phyloP scores from a whole-genome alignment of 2,113 vertebrate species.

The Poecilia latipinna region DNA sequence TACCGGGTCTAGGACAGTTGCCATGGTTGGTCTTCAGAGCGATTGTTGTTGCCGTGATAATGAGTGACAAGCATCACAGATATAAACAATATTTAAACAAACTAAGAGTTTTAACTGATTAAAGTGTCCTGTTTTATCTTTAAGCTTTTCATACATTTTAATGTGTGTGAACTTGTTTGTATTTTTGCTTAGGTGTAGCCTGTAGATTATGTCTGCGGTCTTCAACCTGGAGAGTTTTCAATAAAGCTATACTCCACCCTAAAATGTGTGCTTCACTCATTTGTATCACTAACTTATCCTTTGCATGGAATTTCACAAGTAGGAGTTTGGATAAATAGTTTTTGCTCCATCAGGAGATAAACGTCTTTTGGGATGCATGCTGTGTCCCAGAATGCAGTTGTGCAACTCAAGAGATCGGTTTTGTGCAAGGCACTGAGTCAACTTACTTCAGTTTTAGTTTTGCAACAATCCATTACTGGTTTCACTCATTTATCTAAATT shows the following conservation, averaged over 20 bases:
- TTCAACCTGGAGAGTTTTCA: slow-evolving; percentile 50
- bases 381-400: neutral
- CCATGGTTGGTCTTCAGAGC: slow-evolving; percentile 46
- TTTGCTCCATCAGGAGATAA: neutral
- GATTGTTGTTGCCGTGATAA: slow-evolving; percentile 51
- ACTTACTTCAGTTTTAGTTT: neutral
- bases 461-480: neutral
- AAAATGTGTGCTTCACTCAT: slow-evolving; percentile 1
- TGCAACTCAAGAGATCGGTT: neutral
- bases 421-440: neutral
- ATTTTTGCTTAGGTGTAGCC: slow-evolving; percentile 6
- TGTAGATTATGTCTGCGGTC: slow-evolving; percentile 38
- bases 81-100: slow-evolving; percentile 28
- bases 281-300: neutral
- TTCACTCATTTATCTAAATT: neutral
- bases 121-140: slow-evolving; percentile 20
- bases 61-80: slow-evolving; percentile 32
- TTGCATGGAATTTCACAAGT: neutral
- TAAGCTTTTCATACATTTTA: slow-evolving; percentile 23
- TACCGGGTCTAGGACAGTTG: slow-evolving; percentile 56
- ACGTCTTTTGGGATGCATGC: neutral
- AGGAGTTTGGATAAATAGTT: neutral
- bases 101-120: slow-evolving; percentile 12
- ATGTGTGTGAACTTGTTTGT: slow-evolving; percentile 26
- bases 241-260: slow-evolving; percentile 63